Conservation (phyloP, 2,797 vertebrate species). For the Falco cherrug region DNA sequence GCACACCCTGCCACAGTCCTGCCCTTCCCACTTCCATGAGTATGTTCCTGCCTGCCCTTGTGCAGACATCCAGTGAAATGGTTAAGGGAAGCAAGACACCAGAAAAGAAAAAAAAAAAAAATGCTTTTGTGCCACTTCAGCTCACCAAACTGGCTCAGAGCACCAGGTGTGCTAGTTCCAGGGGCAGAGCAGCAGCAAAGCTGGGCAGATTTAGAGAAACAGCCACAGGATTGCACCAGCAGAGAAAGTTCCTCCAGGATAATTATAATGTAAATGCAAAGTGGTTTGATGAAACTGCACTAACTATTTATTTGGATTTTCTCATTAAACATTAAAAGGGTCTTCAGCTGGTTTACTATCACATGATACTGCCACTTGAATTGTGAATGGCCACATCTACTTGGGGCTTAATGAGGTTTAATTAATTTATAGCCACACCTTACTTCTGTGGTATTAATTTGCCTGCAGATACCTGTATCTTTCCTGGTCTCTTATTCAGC, state of each 20-base stretch:
- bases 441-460: neutral
- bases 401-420: constrained; percentile 14
- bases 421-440: constrained; percentile 48
- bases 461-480: fast-evolving
- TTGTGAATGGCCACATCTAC: neutral
- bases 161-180: neutral
- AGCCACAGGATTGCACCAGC: neutral
- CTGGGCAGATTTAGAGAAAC: neutral
- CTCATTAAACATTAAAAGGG: neutral
- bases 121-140: neutral
- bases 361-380: neutral
- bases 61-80: neutral
- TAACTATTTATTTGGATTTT: neutral
- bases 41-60: neutral
- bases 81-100: neutral
- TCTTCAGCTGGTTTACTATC: constrained; percentile 14
- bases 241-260: neutral
- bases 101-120: neutral
- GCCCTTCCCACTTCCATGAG: fast-evolving
- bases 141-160: neutral
- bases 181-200: neutral
- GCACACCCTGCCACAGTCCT: neutral
- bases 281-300: neutral
- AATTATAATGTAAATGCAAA: neutral
- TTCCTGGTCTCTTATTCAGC: neutral